Evolutionary conservation across 2,113 vertebrate genomes (phyloP).

Genomic region (Hystrix brachyura): DNA sequence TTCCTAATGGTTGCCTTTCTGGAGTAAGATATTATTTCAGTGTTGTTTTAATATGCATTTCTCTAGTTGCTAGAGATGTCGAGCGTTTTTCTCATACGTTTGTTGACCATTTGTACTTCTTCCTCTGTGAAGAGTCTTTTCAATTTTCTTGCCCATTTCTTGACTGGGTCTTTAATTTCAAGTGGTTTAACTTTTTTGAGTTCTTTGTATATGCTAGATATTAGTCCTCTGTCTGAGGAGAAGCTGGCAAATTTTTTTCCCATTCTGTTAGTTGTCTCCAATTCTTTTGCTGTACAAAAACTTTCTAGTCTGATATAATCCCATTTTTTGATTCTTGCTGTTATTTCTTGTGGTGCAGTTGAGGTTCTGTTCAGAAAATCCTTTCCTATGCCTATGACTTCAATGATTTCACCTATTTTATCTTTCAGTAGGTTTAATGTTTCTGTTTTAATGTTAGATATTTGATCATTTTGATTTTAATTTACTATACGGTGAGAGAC

Average conservation of each 20-base stretch:
- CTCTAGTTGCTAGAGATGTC: not conserved
- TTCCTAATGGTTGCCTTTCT: not conserved
- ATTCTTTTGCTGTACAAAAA: not conserved
- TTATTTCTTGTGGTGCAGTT: too few relatives aligned
- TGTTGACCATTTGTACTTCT: not conserved
- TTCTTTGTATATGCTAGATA: not conserved
- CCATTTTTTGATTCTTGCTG: not conserved
- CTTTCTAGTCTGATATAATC: not conserved
- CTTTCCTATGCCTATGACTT: not conserved
- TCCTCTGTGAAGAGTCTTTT: not conserved
- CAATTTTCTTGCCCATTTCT: not conserved
- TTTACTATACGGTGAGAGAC: not conserved
- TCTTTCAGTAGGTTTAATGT: not conserved
- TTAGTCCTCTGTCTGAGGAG: not conserved
- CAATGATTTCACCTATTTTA: not conserved
- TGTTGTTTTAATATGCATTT: not conserved
- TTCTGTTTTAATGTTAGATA: not conserved
- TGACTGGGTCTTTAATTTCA: not conserved
- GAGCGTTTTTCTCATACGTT: not conserved
- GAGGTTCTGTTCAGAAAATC: too few relatives aligned
- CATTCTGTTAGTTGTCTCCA: not conserved
- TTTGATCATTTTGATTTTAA: not conserved
- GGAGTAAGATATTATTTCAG: not conserved
- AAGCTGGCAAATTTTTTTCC: not conserved
- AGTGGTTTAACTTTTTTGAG: not conserved